Percentiles rank a stretch among this genome's conserved stretches.
These are phyloP conservation scores for Echiichthys vipera DNA, from an alignment of 2,797 vertebrate species.

Conservation along the genomic window DNA sequence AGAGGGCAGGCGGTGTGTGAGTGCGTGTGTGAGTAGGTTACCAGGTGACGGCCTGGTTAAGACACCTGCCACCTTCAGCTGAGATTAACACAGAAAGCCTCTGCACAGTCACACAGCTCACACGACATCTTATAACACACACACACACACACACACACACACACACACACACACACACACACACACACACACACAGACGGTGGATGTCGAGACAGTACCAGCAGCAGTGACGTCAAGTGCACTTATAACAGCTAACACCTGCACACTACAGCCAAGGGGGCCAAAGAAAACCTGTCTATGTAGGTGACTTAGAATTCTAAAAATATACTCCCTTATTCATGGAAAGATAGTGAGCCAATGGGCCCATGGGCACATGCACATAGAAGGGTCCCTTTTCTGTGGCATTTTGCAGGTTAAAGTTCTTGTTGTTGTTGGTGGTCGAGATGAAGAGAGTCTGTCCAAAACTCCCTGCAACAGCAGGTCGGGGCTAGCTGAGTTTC, in stretches of 20 bases:
- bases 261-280: conserved; percentile 29
- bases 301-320: conserved; percentile 12
- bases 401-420: neutral
- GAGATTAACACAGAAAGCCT: conserved; percentile 78
- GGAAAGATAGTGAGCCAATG: neutral
- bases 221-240: conserved; percentile 56
- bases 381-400: neutral
- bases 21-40: conserved; percentile 66
- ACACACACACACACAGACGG: conserved; percentile 2
- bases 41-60: conserved; percentile 80
- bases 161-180: conserved; percentile 5
- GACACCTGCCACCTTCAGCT: conserved; percentile 80
- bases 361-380: conserved; percentile 1
- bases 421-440: neutral
- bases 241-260: conserved; percentile 58
- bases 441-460: neutral
- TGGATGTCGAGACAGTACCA: conserved; percentile 52
- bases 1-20: conserved; percentile 37
- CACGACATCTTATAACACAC: conserved; percentile 30
- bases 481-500: neutral
- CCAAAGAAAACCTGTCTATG: conserved; percentile 25
- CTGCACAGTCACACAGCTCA: conserved; percentile 43
- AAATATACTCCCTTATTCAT: conserved; percentile 1
- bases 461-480: neutral
- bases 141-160: neutral